phyloP scores from a whole-genome alignment of 2,113 vertebrate genomes.

The Clinocottus analis region DNA sequence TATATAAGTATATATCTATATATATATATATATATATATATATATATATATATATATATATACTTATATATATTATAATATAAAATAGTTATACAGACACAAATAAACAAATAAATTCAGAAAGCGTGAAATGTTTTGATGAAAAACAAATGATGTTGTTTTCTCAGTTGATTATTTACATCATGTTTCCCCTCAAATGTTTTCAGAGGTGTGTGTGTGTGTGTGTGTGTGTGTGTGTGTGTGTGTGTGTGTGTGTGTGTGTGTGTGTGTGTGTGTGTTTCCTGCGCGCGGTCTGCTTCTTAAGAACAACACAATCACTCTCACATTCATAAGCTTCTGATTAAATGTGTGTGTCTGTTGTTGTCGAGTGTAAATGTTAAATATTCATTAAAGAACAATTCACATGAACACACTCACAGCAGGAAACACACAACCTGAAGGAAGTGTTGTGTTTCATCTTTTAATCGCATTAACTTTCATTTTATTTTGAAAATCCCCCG shows the following conservation, averaged over 20 bases:
- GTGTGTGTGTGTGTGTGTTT: slow-evolving; percentile 21
- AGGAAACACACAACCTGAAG: background rate
- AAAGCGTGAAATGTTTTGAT: slow-evolving; percentile 45
- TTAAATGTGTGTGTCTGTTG: slow-evolving; percentile 41
- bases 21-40: no score
- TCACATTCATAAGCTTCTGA: slow-evolving; percentile 38
- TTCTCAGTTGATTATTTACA: slow-evolving; percentile 44
- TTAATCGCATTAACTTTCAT: background rate
- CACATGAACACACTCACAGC: background rate
- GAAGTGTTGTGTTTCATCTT: background rate
- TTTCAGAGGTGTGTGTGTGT: slow-evolving; percentile 24
- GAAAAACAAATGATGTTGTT: slow-evolving; percentile 15
- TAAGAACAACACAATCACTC: slow-evolving; percentile 53
- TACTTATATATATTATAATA: no score
- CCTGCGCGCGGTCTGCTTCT: slow-evolving; percentile 42
- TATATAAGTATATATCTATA: no score
- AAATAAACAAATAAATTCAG: slow-evolving; percentile 35
- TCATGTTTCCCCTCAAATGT: slow-evolving; percentile 20
- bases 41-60: no score
- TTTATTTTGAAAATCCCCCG: background rate
- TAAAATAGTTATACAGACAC: no score
- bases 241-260: slow-evolving; percentile 36
- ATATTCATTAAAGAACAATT: slow-evolving; percentile 40
- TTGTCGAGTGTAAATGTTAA: slow-evolving; percentile 23
- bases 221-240: slow-evolving; percentile 32